Percentiles rank a stretch among this genome's conserved stretches.
These are phyloP conservation scores for Crematogaster levior DNA, from an alignment of 2,888 invertebrate genomes.

Conservation along the genomic window DNA sequence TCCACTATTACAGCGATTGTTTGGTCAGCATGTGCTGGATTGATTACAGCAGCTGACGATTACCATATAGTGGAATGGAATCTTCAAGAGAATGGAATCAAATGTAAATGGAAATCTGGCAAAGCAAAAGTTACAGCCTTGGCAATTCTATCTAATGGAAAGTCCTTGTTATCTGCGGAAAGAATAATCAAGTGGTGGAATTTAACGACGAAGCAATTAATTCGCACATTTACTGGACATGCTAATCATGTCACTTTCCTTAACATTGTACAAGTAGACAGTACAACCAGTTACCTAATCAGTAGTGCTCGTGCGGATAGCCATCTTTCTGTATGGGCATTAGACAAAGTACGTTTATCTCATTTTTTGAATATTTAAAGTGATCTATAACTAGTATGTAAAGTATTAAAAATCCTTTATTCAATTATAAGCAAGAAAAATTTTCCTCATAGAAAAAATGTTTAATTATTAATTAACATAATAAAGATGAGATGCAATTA, in stretches of 20 bases:
- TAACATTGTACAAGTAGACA: slow-evolving; percentile 78
- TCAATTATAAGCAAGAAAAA: neutral
- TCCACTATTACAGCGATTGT: slow-evolving; percentile 87
- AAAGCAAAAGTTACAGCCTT: slow-evolving; percentile 86
- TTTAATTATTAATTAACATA: too few species aligned
- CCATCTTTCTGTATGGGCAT: slow-evolving; percentile 86
- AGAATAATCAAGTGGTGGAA: slow-evolving; percentile 89
- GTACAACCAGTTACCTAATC: slow-evolving; percentile 84
- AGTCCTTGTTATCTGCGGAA: slow-evolving; percentile 80
- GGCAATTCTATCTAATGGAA: slow-evolving; percentile 81
- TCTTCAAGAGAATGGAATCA: slow-evolving; percentile 83
- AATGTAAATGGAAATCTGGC: slow-evolving; percentile 90
- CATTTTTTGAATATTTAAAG: neutral
- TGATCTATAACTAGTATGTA: neutral
- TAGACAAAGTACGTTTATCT: slow-evolving; percentile 81
- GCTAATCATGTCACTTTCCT: slow-evolving; percentile 87
- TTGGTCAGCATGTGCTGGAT: slow-evolving; percentile 85
- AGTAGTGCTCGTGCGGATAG: slow-evolving; percentile 86
- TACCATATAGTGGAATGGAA: slow-evolving; percentile 87
- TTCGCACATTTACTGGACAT: slow-evolving; percentile 90
- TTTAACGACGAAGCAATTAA: slow-evolving; percentile 87
- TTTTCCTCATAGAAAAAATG: neutral
- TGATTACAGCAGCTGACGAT: slow-evolving; percentile 88
- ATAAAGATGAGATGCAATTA: neutral
- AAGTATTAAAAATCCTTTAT: neutral